Evolutionary conservation across 2,888 invertebrate genomes (phyloP).

Genomic region (Sphecodes monilicornis): DNA sequence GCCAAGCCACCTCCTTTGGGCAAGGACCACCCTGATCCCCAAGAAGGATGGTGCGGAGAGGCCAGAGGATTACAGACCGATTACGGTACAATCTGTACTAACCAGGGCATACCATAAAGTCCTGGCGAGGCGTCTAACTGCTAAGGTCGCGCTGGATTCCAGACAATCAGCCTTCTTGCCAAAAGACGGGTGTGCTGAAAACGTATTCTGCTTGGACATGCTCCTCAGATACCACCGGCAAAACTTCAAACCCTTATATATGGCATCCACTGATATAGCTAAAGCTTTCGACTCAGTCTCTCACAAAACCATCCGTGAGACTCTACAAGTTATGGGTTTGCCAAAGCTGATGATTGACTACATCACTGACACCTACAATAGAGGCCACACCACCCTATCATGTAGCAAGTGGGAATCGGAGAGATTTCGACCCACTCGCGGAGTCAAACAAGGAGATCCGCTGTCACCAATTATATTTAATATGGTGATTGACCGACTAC

Average conservation of each 20-base stretch:
- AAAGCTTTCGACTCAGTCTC: slow-evolving; percentile 40
- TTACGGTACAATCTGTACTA: slow-evolving; percentile 60
- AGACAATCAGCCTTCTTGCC: slow-evolving; percentile 63
- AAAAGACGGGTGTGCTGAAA: slow-evolving; percentile 58
- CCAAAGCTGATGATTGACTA: not conserved
- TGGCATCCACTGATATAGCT: slow-evolving; percentile 57
- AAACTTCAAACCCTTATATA: slow-evolving; percentile 44
- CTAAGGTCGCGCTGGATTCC: slow-evolving; percentile 21
- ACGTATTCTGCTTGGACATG: slow-evolving; percentile 54
- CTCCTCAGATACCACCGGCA: slow-evolving; percentile 37
- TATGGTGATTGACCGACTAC: slow-evolving; percentile 10
- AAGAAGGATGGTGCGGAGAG: slow-evolving; percentile 50
- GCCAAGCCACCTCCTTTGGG: slow-evolving; percentile 36
- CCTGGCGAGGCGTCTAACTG: slow-evolving; percentile 36
- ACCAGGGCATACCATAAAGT: slow-evolving; percentile 54
- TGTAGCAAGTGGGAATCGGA: not conserved
- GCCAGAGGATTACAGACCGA: slow-evolving; percentile 63
- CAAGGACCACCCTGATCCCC: slow-evolving; percentile 62
- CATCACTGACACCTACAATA: not conserved
- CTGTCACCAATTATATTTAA: slow-evolving; percentile 58
- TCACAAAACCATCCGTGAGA: not conserved
- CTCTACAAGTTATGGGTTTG: not conserved
- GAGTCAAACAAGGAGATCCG: slow-evolving; percentile 68
- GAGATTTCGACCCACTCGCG: slow-evolving; percentile 18
- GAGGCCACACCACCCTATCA: not conserved